Base-by-base conservation (phyloP, 2,797 vertebrate genomes). In the Falco cherrug region DNA sequence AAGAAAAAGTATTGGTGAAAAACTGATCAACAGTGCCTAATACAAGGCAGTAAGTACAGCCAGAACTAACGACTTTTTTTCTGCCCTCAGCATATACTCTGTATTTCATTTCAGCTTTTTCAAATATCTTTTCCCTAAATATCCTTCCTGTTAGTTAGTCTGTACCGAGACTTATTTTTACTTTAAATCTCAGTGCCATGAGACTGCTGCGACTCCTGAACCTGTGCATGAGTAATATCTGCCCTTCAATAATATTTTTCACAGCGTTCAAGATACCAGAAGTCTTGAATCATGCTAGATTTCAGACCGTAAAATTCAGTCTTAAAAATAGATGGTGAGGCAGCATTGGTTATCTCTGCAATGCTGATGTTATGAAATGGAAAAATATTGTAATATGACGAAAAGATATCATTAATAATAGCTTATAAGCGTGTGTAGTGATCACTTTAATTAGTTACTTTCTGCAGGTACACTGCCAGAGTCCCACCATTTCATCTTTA, bases 361-460 rank as follows among this genome's bases (percentile, higher is more conserved):
- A 51, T 5, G 25, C 6, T 84, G 86, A 43, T 47, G 9, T 89
- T 82, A 76, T 87, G 90, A 94, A 95, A 95, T 85, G 57, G 51
- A 53, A 95, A 88, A 89, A 73, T 94, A 87, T 90, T 85, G 70
- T 48, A 87, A 80, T 90, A 65, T 2, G 64, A 94, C 92, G 47
- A 70, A 71, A 89, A 93, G 64, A 78, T 87, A 80, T 4, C 16
- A 54, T 87, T 95, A 90, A 88, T 92, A 91, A 96, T 37, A 87
- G 88, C 84, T 88, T 84, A 35, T 25, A n/a, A 88, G 37, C 63
- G 56, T 43, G 29, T 92, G 65, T 84, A 78, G 28, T 90, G 83
- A 76, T 93, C 70, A 54, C 82, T 84, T 73, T 91, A 93, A 93
- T 95, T 73, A 90, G 68, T 91, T 67, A 76, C 59, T 90, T 82